Conservation (phyloP, 2,888 invertebrate genomes). For the Ennomos quercinarius region DNA sequence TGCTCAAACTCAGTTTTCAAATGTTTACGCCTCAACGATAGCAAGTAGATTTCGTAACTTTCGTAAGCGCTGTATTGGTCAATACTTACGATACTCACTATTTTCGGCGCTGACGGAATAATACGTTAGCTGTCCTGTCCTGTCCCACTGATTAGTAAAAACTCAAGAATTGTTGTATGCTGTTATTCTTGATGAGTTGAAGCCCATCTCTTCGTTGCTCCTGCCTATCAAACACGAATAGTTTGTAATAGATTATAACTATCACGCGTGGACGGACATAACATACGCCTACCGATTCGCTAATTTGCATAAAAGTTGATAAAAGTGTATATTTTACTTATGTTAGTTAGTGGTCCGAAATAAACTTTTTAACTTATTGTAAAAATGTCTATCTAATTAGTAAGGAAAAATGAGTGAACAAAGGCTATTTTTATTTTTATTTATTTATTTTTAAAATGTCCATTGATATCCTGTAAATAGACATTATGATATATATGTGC, state of each 20-base stretch:
- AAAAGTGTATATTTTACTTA: not conserved
- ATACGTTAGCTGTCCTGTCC: not conserved
- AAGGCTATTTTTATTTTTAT: too few species aligned
- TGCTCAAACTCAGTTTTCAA: not conserved
- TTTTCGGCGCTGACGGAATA: constrained; percentile 72
- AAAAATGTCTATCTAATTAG: too few species aligned
- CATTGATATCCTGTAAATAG: too few species aligned
- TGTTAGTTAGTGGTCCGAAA: too few species aligned
- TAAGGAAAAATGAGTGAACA: too few species aligned
- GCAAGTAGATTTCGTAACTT: constrained; percentile 21
- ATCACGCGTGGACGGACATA: not conserved
- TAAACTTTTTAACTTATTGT: too few species aligned
- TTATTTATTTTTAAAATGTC: too few species aligned
- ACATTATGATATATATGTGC: too few species aligned
- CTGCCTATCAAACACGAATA: not conserved
- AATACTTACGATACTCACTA: constrained; percentile 68
- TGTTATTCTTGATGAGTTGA: too few species aligned
- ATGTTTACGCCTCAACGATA: constrained; percentile 3
- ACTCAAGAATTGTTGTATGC: too few species aligned
- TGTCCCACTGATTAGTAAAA: too few species aligned
- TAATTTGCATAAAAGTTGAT: not conserved
- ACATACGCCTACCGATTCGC: constrained; percentile 11
- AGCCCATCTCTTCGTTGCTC: constrained; percentile 3
- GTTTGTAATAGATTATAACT: too few species aligned
- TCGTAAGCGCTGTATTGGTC: constrained; percentile 42